A percentile compares a stretch with the other conserved stretches of the same genome.
These are phyloP conservation scores for Neelides sp. DNA, from an alignment of 1,140 invertebrate genomes.

Conservation along the genomic window DNA sequence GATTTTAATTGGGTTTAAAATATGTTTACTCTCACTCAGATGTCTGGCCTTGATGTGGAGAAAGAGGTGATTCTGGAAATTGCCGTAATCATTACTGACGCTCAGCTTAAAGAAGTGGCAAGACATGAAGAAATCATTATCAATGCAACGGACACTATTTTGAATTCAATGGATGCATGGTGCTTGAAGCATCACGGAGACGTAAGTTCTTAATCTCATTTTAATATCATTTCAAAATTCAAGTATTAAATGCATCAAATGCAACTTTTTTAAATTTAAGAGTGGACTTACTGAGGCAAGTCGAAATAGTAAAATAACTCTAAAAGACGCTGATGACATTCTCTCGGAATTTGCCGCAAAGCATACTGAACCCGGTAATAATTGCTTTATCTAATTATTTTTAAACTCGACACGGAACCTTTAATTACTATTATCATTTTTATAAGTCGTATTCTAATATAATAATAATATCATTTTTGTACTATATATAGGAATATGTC, in stretches of 20 bases:
- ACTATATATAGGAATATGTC: constrained; percentile 41
- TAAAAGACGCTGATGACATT: constrained; percentile 52
- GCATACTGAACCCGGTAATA: constrained; percentile 48
- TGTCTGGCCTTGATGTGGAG: constrained; percentile 64
- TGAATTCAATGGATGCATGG: constrained; percentile 73
- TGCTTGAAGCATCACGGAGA: constrained; percentile 60
- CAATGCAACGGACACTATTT: constrained; percentile 56
- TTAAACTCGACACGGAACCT: neutral
- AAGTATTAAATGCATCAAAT: too few species aligned
- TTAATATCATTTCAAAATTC: too few species aligned
- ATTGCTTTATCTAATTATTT: constrained; percentile 10
- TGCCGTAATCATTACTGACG: constrained; percentile 74
- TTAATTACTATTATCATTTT: constrained; percentile 8
- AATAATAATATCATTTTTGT: constrained; percentile 5
- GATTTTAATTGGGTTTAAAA: too few species aligned
- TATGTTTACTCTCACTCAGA: too few species aligned
- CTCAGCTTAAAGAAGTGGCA: constrained; percentile 60
- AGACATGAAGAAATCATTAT: constrained; percentile 67
- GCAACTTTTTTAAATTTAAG: constrained; percentile 44
- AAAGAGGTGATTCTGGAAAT: constrained; percentile 74
- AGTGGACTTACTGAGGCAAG: constrained; percentile 61
- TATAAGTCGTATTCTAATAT: neutral
- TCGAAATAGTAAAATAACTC: constrained; percentile 49
- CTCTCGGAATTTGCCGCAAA: constrained; percentile 59
- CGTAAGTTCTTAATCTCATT: constrained; percentile 28